Evolutionary conservation across 2,888 invertebrate genomes (phyloP).

Genomic region (Seira musarum): DNA sequence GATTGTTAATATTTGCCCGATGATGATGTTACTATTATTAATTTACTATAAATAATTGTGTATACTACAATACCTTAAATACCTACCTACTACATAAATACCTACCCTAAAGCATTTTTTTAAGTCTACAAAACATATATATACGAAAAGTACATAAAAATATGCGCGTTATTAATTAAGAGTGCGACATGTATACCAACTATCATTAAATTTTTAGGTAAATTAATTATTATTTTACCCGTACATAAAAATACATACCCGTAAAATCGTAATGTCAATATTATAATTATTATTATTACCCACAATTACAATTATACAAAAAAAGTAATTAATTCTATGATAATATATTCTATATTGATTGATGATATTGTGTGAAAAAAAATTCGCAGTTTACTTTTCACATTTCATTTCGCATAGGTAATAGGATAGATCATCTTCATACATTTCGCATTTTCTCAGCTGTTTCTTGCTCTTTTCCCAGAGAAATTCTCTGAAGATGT

Average conservation of each 20-base stretch:
- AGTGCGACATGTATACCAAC: slow-evolving; percentile 33
- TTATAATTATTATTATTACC: not conserved
- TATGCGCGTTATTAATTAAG: not conserved
- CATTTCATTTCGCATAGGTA: no score
- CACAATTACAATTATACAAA: not conserved
- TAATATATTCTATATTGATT: slow-evolving; percentile 57
- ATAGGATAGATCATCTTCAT: no score
- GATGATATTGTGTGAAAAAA: slow-evolving; percentile 54
- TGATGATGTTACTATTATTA: slow-evolving; percentile 22
- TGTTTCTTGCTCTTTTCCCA: no score
- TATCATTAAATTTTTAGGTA: slow-evolving; percentile 52
- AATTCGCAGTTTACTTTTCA: slow-evolving; percentile 16
- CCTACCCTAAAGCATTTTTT: not conserved
- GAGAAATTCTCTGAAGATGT: no score
- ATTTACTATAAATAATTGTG: no score
- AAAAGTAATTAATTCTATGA: slow-evolving; percentile 46
- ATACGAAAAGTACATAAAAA: slow-evolving; percentile 30
- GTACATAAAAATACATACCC: no score
- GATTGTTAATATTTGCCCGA: not conserved
- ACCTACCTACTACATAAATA: not conserved
- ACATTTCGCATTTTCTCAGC: no score
- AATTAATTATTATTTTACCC: slow-evolving; percentile 42
- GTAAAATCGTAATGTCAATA: no score
- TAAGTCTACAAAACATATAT: slow-evolving; percentile 12
- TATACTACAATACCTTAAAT: slow-evolving; percentile 27